Evolutionary conservation across 2,113 vertebrate species (phyloP), one percentile per base, ranked within the genome.

Genomic region (Scopus umbretta): DNA sequence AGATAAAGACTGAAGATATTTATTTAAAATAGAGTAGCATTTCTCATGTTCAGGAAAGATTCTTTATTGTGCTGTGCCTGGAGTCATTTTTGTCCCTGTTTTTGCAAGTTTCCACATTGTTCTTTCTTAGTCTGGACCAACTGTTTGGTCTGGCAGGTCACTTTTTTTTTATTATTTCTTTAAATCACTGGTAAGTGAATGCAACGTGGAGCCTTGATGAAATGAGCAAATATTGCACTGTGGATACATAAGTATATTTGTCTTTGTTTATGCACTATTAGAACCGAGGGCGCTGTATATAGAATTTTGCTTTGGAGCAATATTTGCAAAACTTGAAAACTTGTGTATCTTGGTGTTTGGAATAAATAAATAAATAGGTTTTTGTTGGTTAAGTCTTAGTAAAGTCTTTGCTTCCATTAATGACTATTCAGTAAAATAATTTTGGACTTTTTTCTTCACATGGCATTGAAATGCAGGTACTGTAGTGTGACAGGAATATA

Each of bases 341-440:
- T 97, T 98, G 94, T 98, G 97, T 98, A 97, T 97, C 96, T 98
- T 84, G 84, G 96, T 98, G 97, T 98, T 98, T 97, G 97, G 96
- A 97, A 96, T 95, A 97, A 98, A 98, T 95, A 97, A 98, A 98
- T 98, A 98, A 98, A 97, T 96, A 97, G 96, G 94, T 90, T 98
- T 97, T 97, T 98, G 97, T 98, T 98, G 96, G 86, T 76, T 97
- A 97, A 74, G 56, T 96, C 88, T 50, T 83, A 95, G 94, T 93
- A 43, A 78, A 86, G 80, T 88, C 88, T 96, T 93, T 96, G 88
- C 91, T 94, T 95, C 58, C 58, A 5, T 94, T 79, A 59, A 88
- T 86, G 11, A 10, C 53, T 42, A 25, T 53, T 85, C 12, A 62
- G 3, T 85, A 38, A 76, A 91, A 32, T 36, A 32, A 34, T 47